These are phyloP conservation scores for Prunella fulvescens DNA, from an alignment of 2,113 vertebrate genomes.

Conservation along the genomic window DNA sequence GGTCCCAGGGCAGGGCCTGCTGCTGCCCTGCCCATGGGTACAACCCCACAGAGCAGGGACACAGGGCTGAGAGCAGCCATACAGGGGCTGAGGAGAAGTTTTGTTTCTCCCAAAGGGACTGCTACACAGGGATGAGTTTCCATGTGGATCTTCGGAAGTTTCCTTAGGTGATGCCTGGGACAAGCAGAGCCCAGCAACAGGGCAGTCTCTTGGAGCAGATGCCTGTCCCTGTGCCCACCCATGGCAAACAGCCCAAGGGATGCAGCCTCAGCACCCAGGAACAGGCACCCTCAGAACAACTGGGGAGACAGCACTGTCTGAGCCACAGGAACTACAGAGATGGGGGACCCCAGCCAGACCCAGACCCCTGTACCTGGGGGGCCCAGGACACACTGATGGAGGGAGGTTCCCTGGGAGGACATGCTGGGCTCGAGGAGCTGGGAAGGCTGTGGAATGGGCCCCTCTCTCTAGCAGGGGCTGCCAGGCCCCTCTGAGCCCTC, in stretches of 20 bases:
- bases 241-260: accelerated
- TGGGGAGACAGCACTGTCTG: accelerated
- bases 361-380: accelerated
- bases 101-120: neutral
- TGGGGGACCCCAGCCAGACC: neutral
- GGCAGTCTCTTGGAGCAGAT: neutral
- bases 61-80: neutral
- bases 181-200: neutral
- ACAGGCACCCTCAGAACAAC: too few relatives aligned
- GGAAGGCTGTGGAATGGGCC: neutral
- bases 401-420: neutral
- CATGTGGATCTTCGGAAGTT: neutral
- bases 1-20: neutral
- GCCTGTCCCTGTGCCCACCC: neutral
- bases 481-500: neutral
- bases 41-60: neutral
- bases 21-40: neutral
- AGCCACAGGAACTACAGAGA: neutral
- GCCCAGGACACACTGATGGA: neutral
- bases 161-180: neutral
- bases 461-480: neutral
- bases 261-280: neutral
- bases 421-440: neutral
- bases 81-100: neutral
- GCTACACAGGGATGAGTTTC: neutral